Evolutionary conservation across 2,888 invertebrate genomes (phyloP), one percentile per base, ranked within the genome.

Genomic region (Torymus texanus): DNA sequence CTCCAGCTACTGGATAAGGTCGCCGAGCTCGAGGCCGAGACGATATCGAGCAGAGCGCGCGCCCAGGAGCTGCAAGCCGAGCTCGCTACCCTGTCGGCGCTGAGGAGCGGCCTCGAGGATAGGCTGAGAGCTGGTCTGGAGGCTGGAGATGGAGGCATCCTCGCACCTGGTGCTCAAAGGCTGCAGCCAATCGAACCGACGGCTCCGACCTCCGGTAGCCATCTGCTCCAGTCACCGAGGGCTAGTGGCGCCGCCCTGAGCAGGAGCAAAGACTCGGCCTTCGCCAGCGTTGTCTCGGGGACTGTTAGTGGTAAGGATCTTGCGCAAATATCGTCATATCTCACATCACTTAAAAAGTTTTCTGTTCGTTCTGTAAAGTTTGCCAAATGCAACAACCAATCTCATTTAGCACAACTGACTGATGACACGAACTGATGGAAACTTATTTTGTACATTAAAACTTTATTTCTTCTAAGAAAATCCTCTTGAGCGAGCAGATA

Each of bases 21-120:
- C 76, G 94, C 94, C n/a, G 94, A 94, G 88, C 93, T 95, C 90
- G 95, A 96, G 88, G 94, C 95, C 3, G 95, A 95, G 87, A 94
- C 93, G 29, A 90, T 94, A 83, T 93, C 95, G 68, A 93, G 93
- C 65, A 91, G 93, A 71, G 93, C 93, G 8, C 93, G 94, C 84
- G 93, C 94, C 50, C 92, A 93, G 79, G 92, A 94, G 84, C 91
- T 95, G 83, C 93, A 93, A 84, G 92, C 93, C 81, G 93, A 94
- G 86, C 86, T 95, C 81, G 92, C 93, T 79, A 92, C 92, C 78
- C 88, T 94, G 2, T 88, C 91, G 24, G 90, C 90, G 2, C 83
- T 90, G 21, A 89, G 88, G 75, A 86, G 84, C 67, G 89, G 88
- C 24, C 82, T 91, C 4, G 90, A 91, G 83, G 89, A 88, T 75